Percentiles rank a stretch among this genome's conserved stretches.
Evolutionary conservation across 2,113 vertebrate species (phyloP).

Genomic region (Strix uralensis): DNA sequence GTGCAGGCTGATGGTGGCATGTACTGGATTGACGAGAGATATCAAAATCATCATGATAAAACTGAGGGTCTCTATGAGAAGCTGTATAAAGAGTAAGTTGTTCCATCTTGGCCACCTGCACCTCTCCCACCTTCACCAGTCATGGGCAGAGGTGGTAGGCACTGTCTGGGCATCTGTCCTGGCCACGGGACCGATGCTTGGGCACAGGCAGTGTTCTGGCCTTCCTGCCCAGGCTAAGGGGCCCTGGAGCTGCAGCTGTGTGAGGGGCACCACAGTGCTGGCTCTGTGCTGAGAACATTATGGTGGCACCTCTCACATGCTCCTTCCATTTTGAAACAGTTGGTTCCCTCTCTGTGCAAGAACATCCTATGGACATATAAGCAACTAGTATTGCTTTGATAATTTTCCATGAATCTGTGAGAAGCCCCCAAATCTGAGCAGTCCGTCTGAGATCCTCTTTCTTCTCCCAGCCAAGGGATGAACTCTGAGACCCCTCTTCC

Average conservation of each 20-base stretch:
- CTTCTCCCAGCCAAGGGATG: not conserved
- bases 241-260: fast-evolving
- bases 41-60: too few species aligned
- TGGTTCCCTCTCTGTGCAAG: fast-evolving
- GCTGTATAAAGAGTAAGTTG: fast-evolving
- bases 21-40: not conserved
- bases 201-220: not conserved
- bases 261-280: fast-evolving
- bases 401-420: not conserved
- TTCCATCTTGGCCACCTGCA: not conserved
- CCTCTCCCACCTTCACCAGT: not conserved
- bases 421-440: not conserved
- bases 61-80: fast-evolving
- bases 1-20: fast-evolving
- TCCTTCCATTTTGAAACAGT: not conserved
- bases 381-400: fast-evolving
- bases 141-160: too few species aligned
- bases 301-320: not conserved
- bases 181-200: fast-evolving
- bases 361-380: fast-evolving
- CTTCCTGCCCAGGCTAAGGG: not conserved
- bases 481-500: not conserved
- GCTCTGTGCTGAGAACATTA: fast-evolving
- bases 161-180: fast-evolving
- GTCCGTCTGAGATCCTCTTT: not conserved